Evolutionary conservation across 2,113 vertebrate species (phyloP).

Genomic region (Spermophilus dauricus): DNA sequence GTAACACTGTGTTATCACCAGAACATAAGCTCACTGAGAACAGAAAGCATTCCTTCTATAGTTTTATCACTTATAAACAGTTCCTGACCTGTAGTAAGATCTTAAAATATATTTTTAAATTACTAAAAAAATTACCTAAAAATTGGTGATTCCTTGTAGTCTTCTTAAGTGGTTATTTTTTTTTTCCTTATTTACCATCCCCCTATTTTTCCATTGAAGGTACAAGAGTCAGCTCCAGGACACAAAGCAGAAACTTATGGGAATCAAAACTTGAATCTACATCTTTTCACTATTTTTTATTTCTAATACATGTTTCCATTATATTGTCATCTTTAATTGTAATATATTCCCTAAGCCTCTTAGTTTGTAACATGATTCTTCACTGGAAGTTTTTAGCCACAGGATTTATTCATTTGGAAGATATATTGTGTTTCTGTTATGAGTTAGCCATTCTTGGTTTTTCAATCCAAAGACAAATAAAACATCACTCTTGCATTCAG

Average conservation of each 20-base stretch:
- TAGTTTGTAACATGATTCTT: not conserved
- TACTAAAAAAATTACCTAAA: not conserved
- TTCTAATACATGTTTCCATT: not conserved
- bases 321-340: not conserved
- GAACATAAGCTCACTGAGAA: not conserved
- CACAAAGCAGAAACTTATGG: not conserved
- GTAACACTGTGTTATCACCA: not conserved
- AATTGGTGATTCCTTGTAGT: not conserved
- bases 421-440: not conserved
- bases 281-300: conserved; percentile 20
- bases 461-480: not conserved
- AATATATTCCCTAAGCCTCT: not conserved
- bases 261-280: not conserved
- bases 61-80: not conserved
- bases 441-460: not conserved
- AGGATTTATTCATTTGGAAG: not conserved
- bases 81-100: not conserved
- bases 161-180: not conserved
- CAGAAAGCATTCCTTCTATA: not conserved
- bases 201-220: not conserved
- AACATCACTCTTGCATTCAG: not conserved
- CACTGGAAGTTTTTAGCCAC: not conserved
- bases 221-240: not conserved
- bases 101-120: conserved; percentile 1
- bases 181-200: not conserved